Conservation (phyloP, 2,113 vertebrate species). For the Oncorhynchus clarkii region DNA sequence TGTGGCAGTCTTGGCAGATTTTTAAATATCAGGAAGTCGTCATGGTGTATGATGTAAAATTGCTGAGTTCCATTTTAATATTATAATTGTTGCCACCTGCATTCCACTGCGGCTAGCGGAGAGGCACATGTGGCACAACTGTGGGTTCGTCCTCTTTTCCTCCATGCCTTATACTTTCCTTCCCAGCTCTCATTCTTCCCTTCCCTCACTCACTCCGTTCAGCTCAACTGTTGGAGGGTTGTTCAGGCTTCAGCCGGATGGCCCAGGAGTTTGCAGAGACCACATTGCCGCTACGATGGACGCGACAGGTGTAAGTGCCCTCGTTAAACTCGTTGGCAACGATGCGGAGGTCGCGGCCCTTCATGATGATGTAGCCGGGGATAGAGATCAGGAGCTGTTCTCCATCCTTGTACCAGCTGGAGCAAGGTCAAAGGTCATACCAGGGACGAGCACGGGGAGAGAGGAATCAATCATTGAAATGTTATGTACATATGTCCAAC, state of each 20-base stretch:
- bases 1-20: too few species aligned
- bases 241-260: constrained; percentile 69
- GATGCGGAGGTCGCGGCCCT: constrained; percentile 71
- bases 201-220: background rate
- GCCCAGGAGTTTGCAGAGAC: constrained; percentile 76
- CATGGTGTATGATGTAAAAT: too few species aligned
- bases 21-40: background rate
- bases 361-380: constrained; percentile 73
- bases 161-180: background rate
- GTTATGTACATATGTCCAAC: too few species aligned
- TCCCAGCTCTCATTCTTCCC: background rate
- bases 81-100: too few species aligned
- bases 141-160: background rate
- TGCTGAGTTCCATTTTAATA: background rate
- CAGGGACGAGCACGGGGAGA: too few species aligned
- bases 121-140: background rate
- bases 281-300: constrained; percentile 56
- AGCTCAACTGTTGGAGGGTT: constrained; percentile 61
- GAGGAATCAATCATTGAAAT: too few species aligned
- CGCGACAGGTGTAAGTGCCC: constrained; percentile 78
- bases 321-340: constrained; percentile 77
- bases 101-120: too few species aligned
- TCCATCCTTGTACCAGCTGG: constrained; percentile 82
- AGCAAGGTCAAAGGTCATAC: background rate
- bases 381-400: constrained; percentile 72